Evolutionary conservation across 37 sponge, comb jelly and placozoan species (phyloP).

Genomic region (Spongilla lacustris): DNA sequence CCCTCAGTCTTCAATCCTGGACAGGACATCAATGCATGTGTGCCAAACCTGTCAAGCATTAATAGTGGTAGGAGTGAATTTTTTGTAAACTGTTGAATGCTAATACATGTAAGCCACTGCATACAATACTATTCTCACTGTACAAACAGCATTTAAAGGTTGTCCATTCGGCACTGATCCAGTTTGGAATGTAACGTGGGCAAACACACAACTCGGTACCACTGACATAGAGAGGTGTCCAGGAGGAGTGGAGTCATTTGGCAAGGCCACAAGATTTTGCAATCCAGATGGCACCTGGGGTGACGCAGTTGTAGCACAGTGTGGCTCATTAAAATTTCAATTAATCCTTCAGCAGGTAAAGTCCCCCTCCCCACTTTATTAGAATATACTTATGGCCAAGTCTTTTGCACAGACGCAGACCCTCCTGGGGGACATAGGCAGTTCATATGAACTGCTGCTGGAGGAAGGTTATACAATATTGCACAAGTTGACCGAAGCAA

Average conservation of each 20-base stretch:
- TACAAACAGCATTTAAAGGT: constrained; percentile 29
- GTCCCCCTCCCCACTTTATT: background rate
- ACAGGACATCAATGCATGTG: constrained; percentile 23
- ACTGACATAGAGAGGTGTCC: constrained; percentile 53
- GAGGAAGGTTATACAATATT: background rate
- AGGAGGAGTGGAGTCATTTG: constrained; percentile 11
- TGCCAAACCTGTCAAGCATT: background rate
- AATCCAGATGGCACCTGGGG: constrained; percentile 6
- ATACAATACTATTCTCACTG: too few species aligned
- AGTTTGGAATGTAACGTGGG: constrained; percentile 41
- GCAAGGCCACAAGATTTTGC: constrained; percentile 25
- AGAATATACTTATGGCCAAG: background rate
- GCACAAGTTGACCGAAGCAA: background rate
- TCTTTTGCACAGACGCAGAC: background rate
- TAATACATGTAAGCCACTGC: too few species aligned
- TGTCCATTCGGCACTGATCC: constrained; percentile 34
- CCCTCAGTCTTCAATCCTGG: constrained; percentile 27
- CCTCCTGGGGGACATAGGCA: background rate
- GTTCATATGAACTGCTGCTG: background rate
- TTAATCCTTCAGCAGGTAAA: background rate
- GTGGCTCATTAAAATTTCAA: background rate
- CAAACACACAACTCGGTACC: constrained; percentile 27
- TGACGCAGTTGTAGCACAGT: constrained; percentile 7
- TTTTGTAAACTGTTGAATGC: too few species aligned
- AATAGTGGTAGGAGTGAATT: background rate